Evolutionary conservation across 2,113 vertebrate species (phyloP).

Genomic region (Hippocampus zosterae): DNA sequence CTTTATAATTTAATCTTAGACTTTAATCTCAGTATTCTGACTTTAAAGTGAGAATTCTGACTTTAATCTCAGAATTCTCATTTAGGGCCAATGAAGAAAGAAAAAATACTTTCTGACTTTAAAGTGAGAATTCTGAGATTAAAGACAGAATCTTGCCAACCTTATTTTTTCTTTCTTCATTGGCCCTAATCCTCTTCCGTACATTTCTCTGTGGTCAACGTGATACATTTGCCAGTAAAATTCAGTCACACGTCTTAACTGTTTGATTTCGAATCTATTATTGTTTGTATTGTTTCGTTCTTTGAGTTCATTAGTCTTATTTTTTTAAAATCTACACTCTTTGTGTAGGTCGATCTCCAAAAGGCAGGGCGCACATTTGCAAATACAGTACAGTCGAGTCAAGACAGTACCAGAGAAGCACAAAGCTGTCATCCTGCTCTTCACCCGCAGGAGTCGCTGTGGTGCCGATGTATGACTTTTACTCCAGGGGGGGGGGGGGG

Average conservation of each 20-base stretch:
- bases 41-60: too few relatives aligned
- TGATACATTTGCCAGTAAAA: background rate
- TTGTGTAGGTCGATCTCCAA: background rate
- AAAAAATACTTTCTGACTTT: too few relatives aligned
- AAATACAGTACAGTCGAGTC: conserved; percentile 10
- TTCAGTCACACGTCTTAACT: background rate
- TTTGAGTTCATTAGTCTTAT: background rate
- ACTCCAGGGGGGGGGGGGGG: conserved; percentile 9
- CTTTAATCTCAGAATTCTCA: too few relatives aligned
- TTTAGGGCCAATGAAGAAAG: too few relatives aligned
- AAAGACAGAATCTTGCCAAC: too few relatives aligned
- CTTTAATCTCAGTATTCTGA: too few relatives aligned
- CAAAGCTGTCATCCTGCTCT: conserved; percentile 3
- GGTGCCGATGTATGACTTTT: conserved; percentile 21
- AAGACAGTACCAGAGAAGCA: background rate
- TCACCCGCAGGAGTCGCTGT: conserved; percentile 59
- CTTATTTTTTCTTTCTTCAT: too few relatives aligned
- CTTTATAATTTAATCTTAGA: too few relatives aligned
- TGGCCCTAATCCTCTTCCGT: too few relatives aligned
- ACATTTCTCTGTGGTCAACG: background rate
- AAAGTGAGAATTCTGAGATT: too few relatives aligned
- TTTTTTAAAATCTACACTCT: conserved; percentile 4
- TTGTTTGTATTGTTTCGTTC: background rate
- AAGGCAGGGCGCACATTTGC: conserved; percentile 11
- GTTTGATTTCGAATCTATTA: background rate